Evolutionary conservation across 2,888 invertebrate genomes (phyloP), one percentile per base, ranked within the genome.

Genomic region (Blastobasis adustella): DNA sequence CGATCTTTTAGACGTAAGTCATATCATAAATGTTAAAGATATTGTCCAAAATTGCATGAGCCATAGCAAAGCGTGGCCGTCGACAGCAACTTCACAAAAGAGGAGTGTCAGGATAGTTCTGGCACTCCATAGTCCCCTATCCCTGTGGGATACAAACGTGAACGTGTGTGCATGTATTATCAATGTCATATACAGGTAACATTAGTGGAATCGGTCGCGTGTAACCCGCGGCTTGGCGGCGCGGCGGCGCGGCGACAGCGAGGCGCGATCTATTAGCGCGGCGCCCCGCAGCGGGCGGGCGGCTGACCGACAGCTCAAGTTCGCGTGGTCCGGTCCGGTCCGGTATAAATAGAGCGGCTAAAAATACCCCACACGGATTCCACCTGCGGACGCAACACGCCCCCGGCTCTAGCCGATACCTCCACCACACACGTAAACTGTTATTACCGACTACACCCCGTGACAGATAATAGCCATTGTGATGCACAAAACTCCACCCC

Each of bases 291-390:
- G 23, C 23, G 23, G 23, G 23, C 23, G 41, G 41, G 41, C 41
- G 41, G 42, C 42, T 74, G 69, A 72, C 71, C 69, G 74, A 76
- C 76, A 76, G 69, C 69, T 66, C 65, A 68, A 68, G 72, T 68
- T 69, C 67, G 64, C 58, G 59, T 62, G 58, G 59, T 79, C 76
- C 85, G 59, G 79, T 76, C 85, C 82, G 81, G 86, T 83, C 74
- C 58, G 73, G 61, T 88, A 88, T 79, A 81, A 87, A 86, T 87
- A 87, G 82, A 73, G 58, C 51, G 57, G 72, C 82, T 86, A 85
- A 82, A 84, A 85, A 86, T 86, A 86, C 65, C 58, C 71, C 67
- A 70, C 74, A 79, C 76, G 72, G 79, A 79, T 84, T 80, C 75
- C 79, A 82, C 81, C 77, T 81, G 80, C 79, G 69, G 71, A 70